A percentile compares a stretch with the other conserved stretches of the same genome.
These are phyloP conservation scores for Noctilio leporinus DNA, from an alignment of 2,113 vertebrate species.

Conservation along the genomic window DNA sequence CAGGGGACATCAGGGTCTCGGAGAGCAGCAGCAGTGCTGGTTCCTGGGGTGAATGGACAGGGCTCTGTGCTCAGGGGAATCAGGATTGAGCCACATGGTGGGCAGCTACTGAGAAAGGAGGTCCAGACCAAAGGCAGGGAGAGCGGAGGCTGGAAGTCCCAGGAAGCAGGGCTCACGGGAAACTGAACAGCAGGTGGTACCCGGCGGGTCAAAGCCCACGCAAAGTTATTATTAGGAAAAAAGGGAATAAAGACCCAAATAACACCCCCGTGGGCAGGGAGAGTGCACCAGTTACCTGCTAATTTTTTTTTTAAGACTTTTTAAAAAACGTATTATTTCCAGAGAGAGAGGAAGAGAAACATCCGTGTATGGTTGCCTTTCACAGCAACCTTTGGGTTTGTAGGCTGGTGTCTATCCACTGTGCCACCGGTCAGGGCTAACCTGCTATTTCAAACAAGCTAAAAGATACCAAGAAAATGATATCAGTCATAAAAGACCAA, in stretches of 20 bases:
- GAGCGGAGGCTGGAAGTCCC: neutral
- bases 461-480: neutral
- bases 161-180: neutral
- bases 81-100: neutral
- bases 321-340: no score
- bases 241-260: neutral
- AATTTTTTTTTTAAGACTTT: no score
- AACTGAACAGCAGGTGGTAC: neutral
- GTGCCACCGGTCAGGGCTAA: no score
- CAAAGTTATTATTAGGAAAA: neutral
- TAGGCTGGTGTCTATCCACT: no score
- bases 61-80: no score
- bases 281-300: no score
- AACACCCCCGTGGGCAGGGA: neutral
- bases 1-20: neutral
- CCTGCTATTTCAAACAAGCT: neutral
- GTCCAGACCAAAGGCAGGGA: neutral
- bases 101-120: neutral
- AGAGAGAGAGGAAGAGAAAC: no score
- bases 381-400: no score
- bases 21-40: no score
- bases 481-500: neutral
- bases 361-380: no score
- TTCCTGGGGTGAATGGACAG: neutral
- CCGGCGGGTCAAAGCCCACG: neutral